A percentile compares a stretch with the other conserved stretches of the same genome.
Evolutionary conservation across 2,888 invertebrate genomes (phyloP).

Genomic region (Ochropleura plecta): DNA sequence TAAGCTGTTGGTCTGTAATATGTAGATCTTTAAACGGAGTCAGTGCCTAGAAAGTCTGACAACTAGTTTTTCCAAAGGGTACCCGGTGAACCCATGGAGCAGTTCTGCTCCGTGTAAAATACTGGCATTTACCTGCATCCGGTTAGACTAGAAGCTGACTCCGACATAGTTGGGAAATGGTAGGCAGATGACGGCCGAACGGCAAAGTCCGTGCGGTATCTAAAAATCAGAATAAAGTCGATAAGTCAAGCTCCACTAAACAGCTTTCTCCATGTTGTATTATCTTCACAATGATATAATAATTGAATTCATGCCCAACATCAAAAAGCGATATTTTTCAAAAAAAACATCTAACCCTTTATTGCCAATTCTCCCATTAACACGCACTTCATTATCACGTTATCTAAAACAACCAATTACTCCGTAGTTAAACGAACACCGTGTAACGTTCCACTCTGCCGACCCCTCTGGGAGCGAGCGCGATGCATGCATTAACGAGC

Average conservation of each 20-base stretch:
- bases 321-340: neutral
- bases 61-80: too few species aligned
- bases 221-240: neutral
- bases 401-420: conserved; percentile 43
- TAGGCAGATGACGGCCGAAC: neutral
- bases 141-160: too few species aligned
- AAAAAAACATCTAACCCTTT: neutral
- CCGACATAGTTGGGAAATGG: too few species aligned
- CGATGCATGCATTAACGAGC: conserved; percentile 42
- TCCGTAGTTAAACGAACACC: neutral
- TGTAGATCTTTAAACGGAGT: too few species aligned
- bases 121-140: too few species aligned
- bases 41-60: too few species aligned
- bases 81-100: too few species aligned
- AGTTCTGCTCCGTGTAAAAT: too few species aligned
- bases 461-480: conserved; percentile 29
- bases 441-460: conserved; percentile 40
- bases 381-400: conserved; percentile 14
- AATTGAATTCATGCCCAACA: neutral
- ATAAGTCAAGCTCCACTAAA: neutral
- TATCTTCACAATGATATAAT: neutral
- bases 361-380: neutral
- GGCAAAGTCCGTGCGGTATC: neutral
- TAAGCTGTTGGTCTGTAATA: too few species aligned
- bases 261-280: neutral